Percentiles rank a stretch among this genome's conserved stretches.
These are phyloP conservation scores for Hemicordylus capensis DNA, from an alignment of 2,113 vertebrate species.

Conservation along the genomic window DNA sequence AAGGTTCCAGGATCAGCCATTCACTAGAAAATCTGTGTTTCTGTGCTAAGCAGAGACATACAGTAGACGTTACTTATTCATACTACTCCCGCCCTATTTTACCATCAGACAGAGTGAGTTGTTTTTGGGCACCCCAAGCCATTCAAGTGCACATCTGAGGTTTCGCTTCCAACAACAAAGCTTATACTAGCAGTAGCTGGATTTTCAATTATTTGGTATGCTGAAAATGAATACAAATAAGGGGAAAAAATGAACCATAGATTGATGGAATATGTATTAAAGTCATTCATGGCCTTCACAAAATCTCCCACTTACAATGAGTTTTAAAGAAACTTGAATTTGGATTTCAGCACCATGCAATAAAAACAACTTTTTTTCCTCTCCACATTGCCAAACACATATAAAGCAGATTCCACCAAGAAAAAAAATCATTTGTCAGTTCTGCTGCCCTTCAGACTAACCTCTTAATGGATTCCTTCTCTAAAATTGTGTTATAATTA, in stretches of 20 bases:
- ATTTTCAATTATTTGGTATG: slow-evolving; percentile 60
- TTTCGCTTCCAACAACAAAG: slow-evolving; percentile 53
- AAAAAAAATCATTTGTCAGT: slow-evolving; percentile 39
- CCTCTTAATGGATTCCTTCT: slow-evolving; percentile 11
- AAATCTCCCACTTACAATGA: slow-evolving; percentile 50
- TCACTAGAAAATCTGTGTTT: slow-evolving; percentile 56
- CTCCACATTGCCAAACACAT: slow-evolving; percentile 50
- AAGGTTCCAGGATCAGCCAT: slow-evolving; percentile 59
- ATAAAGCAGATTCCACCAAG: slow-evolving; percentile 30
- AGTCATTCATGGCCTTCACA: slow-evolving; percentile 47
- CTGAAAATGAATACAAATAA: slow-evolving; percentile 53
- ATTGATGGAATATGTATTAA: slow-evolving; percentile 52
- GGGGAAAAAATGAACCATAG: slow-evolving; percentile 44
- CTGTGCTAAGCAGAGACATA: slow-evolving; percentile 51
- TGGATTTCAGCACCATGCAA: slow-evolving; percentile 43
- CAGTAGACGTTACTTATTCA: slow-evolving; percentile 66
- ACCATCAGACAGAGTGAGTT: slow-evolving; percentile 37
- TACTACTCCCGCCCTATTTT: slow-evolving; percentile 33
- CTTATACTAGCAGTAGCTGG: slow-evolving; percentile 50
- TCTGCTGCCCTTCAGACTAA: background rate
- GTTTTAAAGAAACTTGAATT: slow-evolving; percentile 58
- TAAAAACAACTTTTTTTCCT: slow-evolving; percentile 43
- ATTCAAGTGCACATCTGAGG: slow-evolving; percentile 60
- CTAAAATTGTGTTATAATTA: slow-evolving; percentile 2
- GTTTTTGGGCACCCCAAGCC: slow-evolving; percentile 55